Conservation (phyloP, 2,113 vertebrate genomes). For the Pyxicephalus adspersus region DNA sequence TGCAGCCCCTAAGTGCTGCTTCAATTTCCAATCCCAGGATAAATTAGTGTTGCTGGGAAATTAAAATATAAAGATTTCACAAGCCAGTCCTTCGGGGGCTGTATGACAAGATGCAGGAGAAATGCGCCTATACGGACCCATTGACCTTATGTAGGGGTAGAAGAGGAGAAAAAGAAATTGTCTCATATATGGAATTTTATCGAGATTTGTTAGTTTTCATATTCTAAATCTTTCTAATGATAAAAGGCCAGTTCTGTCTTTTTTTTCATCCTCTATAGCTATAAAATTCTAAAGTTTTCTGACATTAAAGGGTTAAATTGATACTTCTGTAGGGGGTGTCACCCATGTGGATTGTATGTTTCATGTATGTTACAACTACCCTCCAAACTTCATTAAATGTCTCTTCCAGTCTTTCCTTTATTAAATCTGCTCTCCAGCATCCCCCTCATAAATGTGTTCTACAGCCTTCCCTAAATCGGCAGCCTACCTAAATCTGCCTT, state of each 20-base stretch:
- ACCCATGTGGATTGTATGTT: no score
- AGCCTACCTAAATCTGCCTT: no score
- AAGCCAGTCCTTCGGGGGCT: background rate
- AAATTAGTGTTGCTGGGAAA: conserved; percentile 40
- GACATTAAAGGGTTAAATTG: no score
- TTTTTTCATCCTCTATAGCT: no score
- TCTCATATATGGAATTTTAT: conserved; percentile 27
- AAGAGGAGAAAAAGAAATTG: conserved; percentile 5
- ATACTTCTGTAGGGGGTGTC: no score
- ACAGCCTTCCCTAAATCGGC: no score
- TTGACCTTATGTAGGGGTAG: conserved; percentile 11
- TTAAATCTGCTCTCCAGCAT: no score
- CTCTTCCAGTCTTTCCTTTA: no score
- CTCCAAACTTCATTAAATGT: no score
- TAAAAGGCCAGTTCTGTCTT: background rate
- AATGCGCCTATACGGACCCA: conserved; percentile 23
- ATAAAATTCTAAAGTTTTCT: no score
- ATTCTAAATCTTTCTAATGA: background rate
- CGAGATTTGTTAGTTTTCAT: conserved; percentile 8
- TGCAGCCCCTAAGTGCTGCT: conserved; percentile 16
- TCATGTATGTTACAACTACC: no score
- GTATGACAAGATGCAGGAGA: conserved; percentile 30
- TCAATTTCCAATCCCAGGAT: conserved; percentile 42
- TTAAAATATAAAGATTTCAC: conserved; percentile 42
- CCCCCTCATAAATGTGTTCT: no score